Evolutionary conservation across 2,113 vertebrate genomes (phyloP).

Genomic region (Empidonax traillii): DNA sequence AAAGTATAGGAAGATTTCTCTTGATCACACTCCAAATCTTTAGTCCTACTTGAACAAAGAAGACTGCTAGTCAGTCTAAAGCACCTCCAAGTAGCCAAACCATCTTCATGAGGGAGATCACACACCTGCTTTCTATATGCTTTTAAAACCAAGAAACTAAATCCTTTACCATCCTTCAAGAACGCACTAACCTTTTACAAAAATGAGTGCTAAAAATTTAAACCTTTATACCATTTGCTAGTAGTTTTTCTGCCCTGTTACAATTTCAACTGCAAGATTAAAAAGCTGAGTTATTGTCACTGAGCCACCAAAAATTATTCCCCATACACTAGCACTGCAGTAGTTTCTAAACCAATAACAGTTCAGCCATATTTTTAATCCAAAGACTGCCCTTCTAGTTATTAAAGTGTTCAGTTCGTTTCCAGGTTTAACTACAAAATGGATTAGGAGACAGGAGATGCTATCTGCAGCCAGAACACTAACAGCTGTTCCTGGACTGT

Average conservation of each 20-base stretch:
- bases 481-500: background rate
- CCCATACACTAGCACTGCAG: background rate
- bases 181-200: background rate
- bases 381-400: background rate
- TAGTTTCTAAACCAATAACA: accelerated
- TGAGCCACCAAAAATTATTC: background rate
- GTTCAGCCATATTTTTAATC: background rate
- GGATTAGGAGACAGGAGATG: background rate
- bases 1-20: background rate
- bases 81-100: background rate
- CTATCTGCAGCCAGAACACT: background rate
- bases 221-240: background rate
- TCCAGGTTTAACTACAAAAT: background rate
- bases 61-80: background rate
- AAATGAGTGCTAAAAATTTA: background rate
- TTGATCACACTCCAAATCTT: background rate
- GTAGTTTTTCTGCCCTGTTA: background rate
- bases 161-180: background rate
- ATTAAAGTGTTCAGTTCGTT: background rate
- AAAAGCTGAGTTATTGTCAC: background rate
- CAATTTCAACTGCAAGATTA: background rate
- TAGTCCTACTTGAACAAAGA: background rate
- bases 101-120: background rate
- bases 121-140: background rate
- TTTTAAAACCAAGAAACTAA: background rate